Evolutionary conservation across 2,888 invertebrate genomes (phyloP), one percentile per base, ranked within the genome.

Genomic region (Andricus quercusramuli): DNA sequence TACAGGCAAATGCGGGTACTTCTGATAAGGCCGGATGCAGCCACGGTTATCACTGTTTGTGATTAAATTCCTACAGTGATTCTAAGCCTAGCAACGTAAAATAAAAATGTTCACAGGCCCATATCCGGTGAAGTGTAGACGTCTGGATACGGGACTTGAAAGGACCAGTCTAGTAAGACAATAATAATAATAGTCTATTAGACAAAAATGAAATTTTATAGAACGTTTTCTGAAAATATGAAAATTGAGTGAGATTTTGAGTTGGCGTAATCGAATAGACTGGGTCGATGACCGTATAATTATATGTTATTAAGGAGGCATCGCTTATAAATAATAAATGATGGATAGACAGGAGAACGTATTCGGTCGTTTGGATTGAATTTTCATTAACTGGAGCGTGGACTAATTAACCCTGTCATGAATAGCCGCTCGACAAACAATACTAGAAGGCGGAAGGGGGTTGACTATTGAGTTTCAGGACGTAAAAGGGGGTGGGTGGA

Each of bases 341-440:
- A 82, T 62, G 68, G 79, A 80, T 79, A 81, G 83, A 82, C 82
- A 82, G 82, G 79, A 79, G 81, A 77, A 80, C 77, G 83, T 78
- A 80, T 77, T 84, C 84, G 82, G 76, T 84, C 84, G 87, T 86
- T 86, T 85, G 79, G 87, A 90, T 91, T 91, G 87, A 91, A 91
- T 91, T 91, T 90, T 89, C 88, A 86, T 87, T 88, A 91, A 91
- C 90, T 91, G 88, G 89, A 90, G 89, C 91, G 88, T 89, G 89
- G 88, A 90, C 90, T 91, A 91, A 91, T 91, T 91, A 91, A 91
- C 88, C 89, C 85, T 86, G 84, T 85, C 84, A 83, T 85, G 87
- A 89, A 89, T 89, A 86, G 88, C 85, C 84, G 84, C 83, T 87
- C 85, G 85, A 83, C 86, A 86, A 88, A 89, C 89, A 89, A 87